Evolutionary conservation across 2,888 invertebrate genomes (phyloP).

Genomic region (Eupsilia transversa): DNA sequence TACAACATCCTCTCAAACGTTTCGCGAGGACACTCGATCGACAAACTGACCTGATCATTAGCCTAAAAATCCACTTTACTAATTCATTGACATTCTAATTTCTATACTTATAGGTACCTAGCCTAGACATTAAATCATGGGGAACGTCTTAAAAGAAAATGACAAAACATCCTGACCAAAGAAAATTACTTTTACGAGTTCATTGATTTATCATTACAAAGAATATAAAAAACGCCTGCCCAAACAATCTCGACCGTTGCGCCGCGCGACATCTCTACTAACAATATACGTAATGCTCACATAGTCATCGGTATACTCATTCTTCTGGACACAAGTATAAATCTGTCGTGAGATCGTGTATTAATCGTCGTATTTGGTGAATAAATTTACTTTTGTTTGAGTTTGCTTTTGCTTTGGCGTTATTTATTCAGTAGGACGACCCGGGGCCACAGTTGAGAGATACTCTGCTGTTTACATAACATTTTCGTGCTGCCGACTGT

Average conservation of each 20-base stretch:
- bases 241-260: conserved; percentile 30
- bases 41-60: not conserved
- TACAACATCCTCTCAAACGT: not conserved
- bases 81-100: not conserved
- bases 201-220: conserved; percentile 44
- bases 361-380: conserved; percentile 90
- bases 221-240: conserved; percentile 37
- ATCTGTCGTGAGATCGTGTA: conserved; percentile 87
- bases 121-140: not conserved
- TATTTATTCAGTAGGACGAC: conserved; percentile 89
- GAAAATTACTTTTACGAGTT: conserved; percentile 4
- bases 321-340: conserved; percentile 76
- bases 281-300: conserved; percentile 14
- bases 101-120: not conserved
- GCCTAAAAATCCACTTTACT: not conserved
- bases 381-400: conserved; percentile 90
- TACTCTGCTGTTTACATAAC: conserved; percentile 87
- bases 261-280: conserved; percentile 21
- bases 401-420: conserved; percentile 86
- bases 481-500: conserved; percentile 82
- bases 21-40: not conserved
- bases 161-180: not conserved
- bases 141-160: not conserved
- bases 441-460: conserved; percentile 82
- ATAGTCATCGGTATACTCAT: conserved; percentile 35